A percentile compares a stretch with the other conserved stretches of the same genome.
Conservation (phyloP, 2,113 vertebrate species). For the Circaetus cinerascens region DNA sequence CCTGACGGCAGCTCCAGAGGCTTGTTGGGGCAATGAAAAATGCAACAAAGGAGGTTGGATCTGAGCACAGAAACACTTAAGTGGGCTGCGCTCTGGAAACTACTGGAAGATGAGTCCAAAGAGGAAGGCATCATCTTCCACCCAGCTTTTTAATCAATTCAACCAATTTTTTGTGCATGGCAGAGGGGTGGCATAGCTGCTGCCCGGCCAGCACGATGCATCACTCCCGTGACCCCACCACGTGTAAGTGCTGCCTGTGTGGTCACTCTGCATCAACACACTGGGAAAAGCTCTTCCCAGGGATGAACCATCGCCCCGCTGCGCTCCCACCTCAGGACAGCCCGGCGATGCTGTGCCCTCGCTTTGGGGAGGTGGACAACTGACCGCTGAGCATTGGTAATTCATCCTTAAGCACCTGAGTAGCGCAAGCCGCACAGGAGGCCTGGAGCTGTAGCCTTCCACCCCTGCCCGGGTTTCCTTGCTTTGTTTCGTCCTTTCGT, state of each 20-base stretch:
- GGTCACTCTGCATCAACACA: background rate
- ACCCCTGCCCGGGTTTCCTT: background rate
- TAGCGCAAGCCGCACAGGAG: background rate
- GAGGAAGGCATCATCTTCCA: background rate
- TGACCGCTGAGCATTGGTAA: background rate
- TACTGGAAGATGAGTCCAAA: background rate
- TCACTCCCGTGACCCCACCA: background rate
- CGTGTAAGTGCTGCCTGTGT: fast-evolving
- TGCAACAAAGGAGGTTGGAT: background rate
- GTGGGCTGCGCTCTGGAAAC: background rate
- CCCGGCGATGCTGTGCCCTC: background rate
- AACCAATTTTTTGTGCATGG: background rate
- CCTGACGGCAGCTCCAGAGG: fast-evolving
- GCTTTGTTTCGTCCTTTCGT: background rate
- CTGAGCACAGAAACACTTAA: background rate
- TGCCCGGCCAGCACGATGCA: fast-evolving
- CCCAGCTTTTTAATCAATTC: background rate
- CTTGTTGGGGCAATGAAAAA: background rate
- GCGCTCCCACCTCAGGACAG: background rate
- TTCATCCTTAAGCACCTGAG: background rate
- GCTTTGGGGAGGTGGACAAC: background rate
- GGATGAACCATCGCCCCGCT: background rate
- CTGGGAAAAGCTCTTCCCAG: background rate
- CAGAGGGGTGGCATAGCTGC: background rate
- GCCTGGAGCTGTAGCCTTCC: background rate